A percentile compares a stretch with the other conserved stretches of the same genome.
phyloP scores from a whole-genome alignment of 53 echinoderm and acorn worm genomes.

The Luidia sarsii region DNA sequence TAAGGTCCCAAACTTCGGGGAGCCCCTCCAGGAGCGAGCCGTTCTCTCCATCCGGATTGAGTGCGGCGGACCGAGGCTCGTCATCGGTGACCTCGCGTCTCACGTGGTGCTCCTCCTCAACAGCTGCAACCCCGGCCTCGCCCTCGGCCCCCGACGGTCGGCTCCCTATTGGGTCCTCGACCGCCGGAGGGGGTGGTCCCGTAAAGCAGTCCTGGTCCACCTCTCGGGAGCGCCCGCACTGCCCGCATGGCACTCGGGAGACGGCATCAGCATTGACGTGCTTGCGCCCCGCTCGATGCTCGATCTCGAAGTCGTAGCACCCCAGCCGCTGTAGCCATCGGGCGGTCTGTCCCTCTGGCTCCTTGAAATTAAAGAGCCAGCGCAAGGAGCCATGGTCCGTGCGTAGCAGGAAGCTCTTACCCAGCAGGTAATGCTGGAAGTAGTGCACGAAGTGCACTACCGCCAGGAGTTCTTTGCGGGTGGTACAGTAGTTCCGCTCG shows the following conservation, averaged over 20 bases:
- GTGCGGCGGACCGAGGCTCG: background rate
- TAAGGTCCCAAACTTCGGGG: background rate
- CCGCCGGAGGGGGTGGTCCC: too few species aligned
- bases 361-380: background rate
- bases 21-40: background rate
- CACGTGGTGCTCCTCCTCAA: background rate
- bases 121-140: background rate
- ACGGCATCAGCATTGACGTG: background rate
- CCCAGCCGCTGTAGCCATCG: constrained; percentile 17
- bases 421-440: constrained; percentile 10
- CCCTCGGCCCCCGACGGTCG: too few species aligned
- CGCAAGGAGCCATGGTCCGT: constrained; percentile 1
- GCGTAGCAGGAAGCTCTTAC: constrained; percentile 8
- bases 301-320: constrained; percentile 12
- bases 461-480: background rate
- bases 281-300: background rate
- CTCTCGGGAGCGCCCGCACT: background rate
- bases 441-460: constrained; percentile 20
- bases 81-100: background rate
- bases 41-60: background rate
- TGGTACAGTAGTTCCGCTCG: constrained; percentile 14
- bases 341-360: background rate
- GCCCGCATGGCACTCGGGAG: background rate
- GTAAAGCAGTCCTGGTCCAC: background rate
- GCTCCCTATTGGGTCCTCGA: too few species aligned